Base-by-base conservation (phyloP, 2,797 vertebrate species). In the Psittacula derbiana region DNA sequence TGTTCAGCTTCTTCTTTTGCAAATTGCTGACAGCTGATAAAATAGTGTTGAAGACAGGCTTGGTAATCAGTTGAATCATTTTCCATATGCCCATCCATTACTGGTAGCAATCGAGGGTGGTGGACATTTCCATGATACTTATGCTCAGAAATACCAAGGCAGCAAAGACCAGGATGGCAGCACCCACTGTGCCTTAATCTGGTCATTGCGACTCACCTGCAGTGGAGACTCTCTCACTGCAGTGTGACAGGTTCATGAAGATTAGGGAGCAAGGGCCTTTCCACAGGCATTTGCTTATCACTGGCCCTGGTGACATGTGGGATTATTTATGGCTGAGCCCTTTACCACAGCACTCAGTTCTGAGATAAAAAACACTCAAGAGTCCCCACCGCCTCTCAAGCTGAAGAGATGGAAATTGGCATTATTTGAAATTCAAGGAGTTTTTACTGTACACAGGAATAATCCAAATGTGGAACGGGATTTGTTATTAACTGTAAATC, bases 401-500 rank as follows among this genome's bases (percentile, higher is more conserved):
- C 86, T 93, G 90, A 60, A 93, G 36, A 92, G 80, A 92, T 94
- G 91, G 90, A 95, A 96, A 95, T 88, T 84, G 80, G 67, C 88
- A 90, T 93, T 93, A 94, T 94, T 96, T 95, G 92, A 96, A 96
- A 96, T 90, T 95, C 94, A 95, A 93, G 89, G 73, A 97, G 86
- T 94, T 94, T 96, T 88, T 82, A 94, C 76, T 88, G 80, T 94
- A 96, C 91, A 94, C 71, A 90, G 85, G 78, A 95, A 96, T 94
- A 96, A 97, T 92, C 88, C 94, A 96, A 81, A 93, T 73, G 90
- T 91, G 95, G 88, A 94, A 92, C 71, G 1, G 88, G 92, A 92
- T 94, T 92, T 94, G 82, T 96, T 96, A 96, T 96, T 95, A 95
- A 95, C 92, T 93, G 62, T 86, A 96, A 96, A 97, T 96, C 94